These are phyloP conservation scores for Aratinga solstitialis DNA, from an alignment of 2,797 vertebrate species.

Conservation along the genomic window DNA sequence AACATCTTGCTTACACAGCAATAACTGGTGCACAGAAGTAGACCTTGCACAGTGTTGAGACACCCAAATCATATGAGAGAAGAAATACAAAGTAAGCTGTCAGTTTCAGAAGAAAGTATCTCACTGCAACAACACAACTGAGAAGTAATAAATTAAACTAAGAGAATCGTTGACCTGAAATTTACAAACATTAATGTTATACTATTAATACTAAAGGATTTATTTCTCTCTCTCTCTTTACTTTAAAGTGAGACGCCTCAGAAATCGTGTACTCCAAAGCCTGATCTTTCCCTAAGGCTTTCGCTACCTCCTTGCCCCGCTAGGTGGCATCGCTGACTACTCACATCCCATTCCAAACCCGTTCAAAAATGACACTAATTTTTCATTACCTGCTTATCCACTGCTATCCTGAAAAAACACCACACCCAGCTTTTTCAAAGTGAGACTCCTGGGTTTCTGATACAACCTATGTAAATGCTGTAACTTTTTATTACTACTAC, in stretches of 20 bases:
- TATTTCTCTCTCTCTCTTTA: not conserved
- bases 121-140: not conserved
- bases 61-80: rapidly evolving
- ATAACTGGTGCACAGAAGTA: not conserved
- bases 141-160: not conserved
- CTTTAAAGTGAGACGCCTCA: not conserved
- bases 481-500: not conserved
- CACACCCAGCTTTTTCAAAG: not conserved
- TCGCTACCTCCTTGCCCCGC: not conserved
- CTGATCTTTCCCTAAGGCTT: no score
- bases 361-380: not conserved
- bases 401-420: not conserved
- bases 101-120: not conserved
- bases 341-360: not conserved
- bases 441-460: not conserved
- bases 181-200: rapidly evolving
- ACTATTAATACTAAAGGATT: not conserved
- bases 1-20: not conserved
- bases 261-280: rapidly evolving
- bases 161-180: rapidly evolving
- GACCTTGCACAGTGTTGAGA: not conserved
- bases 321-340: not conserved
- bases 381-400: rapidly evolving
- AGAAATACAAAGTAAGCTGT: not conserved
- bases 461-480: not conserved